A percentile compares a stretch with the other conserved stretches of the same genome.
Evolutionary conservation across 1,140 invertebrate species (phyloP).

Genomic region (Belonocnema kinseyi): DNA sequence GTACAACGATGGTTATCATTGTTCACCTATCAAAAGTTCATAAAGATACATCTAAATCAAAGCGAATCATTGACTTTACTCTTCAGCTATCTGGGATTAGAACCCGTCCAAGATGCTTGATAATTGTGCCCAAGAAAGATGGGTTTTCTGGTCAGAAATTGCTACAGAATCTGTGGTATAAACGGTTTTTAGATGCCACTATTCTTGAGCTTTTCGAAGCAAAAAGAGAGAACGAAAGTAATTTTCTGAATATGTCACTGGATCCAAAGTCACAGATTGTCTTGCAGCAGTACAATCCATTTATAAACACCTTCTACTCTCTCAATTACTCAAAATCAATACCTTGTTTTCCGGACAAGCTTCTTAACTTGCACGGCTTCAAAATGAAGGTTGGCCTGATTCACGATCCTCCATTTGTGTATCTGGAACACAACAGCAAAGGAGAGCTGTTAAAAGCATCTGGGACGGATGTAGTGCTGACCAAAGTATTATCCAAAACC

Average conservation of each 20-base stretch:
- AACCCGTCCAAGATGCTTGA: background rate
- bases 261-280: no score
- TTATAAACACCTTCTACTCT: background rate
- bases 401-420: background rate
- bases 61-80: background rate
- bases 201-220: background rate
- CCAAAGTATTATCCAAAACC: background rate
- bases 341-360: background rate
- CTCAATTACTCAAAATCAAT: background rate
- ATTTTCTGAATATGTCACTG: background rate
- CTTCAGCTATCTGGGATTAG: background rate
- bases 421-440: background rate
- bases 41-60: background rate
- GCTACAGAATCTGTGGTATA: background rate
- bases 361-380: background rate
- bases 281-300: background rate
- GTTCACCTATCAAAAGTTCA: background rate
- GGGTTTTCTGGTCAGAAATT: background rate
- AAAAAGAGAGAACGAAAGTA: background rate
- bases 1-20: background rate
- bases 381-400: background rate
- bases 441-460: background rate
- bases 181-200: background rate
- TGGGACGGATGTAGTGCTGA: background rate
- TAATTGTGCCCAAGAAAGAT: background rate